phyloP scores from a whole-genome alignment of 2,888 invertebrate species.

The Ochropacha duplaris region DNA sequence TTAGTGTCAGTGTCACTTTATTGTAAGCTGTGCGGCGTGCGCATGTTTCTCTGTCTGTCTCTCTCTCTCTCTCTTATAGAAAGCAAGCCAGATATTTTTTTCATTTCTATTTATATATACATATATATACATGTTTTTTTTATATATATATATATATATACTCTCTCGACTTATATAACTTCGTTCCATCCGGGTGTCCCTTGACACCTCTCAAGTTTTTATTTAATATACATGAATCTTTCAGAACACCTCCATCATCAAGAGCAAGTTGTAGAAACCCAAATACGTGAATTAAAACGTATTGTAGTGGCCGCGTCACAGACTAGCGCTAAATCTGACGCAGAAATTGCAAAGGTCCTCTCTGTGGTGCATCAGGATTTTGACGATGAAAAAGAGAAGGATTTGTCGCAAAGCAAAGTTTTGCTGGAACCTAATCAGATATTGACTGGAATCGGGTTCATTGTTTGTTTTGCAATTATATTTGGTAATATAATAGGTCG shows the following conservation, averaged over 20 bases:
- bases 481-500: constrained; percentile 66
- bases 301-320: constrained; percentile 61
- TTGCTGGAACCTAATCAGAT: constrained; percentile 62
- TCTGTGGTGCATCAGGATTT: constrained; percentile 68
- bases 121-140: no score
- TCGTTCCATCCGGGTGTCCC: no score
- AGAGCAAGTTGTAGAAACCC: constrained; percentile 56
- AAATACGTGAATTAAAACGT: constrained; percentile 64
- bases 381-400: constrained; percentile 57
- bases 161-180: no score
- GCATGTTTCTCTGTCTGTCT: no score
- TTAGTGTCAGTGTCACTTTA: no score
- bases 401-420: constrained; percentile 32
- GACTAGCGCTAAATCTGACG: constrained; percentile 67
- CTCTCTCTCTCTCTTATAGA: no score
- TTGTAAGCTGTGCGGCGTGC: no score
- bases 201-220: no score
- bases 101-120: no score
- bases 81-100: no score
- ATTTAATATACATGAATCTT: constrained; percentile 20
- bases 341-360: constrained; percentile 63
- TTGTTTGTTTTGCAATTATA: constrained; percentile 62
- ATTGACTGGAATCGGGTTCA: constrained; percentile 59
- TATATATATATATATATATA: no score
- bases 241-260: constrained; percentile 70